Conservation (phyloP, 2,797 vertebrate genomes). For the Allobates femoralis region DNA sequence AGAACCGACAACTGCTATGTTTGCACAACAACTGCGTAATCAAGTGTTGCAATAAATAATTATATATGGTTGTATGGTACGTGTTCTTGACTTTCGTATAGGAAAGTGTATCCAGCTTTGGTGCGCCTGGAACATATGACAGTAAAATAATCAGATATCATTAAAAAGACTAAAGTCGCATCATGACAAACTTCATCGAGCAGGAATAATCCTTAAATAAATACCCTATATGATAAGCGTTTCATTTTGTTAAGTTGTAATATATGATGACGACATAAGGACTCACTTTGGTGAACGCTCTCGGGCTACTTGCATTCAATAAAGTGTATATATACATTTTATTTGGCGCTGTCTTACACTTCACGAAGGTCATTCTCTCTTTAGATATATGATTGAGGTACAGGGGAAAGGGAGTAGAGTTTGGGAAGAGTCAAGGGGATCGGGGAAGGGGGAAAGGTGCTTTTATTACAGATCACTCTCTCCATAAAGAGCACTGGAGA, state of each 20-base stretch:
- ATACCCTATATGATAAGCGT: background rate
- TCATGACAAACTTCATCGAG: background rate
- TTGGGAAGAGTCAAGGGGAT: slow-evolving; percentile 43
- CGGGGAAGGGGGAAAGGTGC: background rate
- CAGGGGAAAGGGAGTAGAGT: slow-evolving; percentile 31
- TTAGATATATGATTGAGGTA: slow-evolving; percentile 22
- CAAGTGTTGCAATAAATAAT: background rate
- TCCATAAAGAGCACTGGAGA: slow-evolving; percentile 91
- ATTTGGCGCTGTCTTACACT: slow-evolving; percentile 45
- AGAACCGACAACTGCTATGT: background rate
- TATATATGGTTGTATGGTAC: background rate
- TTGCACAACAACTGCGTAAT: background rate
- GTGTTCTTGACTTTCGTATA: background rate
- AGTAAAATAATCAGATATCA: background rate
- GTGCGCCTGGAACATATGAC: background rate
- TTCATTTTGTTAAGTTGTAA: background rate
- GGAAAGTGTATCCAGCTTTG: background rate
- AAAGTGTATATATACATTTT: slow-evolving; percentile 63
- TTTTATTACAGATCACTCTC: slow-evolving; percentile 88
- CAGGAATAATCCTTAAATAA: background rate
- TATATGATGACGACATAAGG: background rate
- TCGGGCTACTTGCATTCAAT: background rate
- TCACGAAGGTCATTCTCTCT: slow-evolving; percentile 36
- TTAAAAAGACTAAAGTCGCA: background rate
- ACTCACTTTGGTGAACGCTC: background rate